Evolutionary conservation across 2,888 invertebrate species (phyloP).

Genomic region (Leuctra nigra): DNA sequence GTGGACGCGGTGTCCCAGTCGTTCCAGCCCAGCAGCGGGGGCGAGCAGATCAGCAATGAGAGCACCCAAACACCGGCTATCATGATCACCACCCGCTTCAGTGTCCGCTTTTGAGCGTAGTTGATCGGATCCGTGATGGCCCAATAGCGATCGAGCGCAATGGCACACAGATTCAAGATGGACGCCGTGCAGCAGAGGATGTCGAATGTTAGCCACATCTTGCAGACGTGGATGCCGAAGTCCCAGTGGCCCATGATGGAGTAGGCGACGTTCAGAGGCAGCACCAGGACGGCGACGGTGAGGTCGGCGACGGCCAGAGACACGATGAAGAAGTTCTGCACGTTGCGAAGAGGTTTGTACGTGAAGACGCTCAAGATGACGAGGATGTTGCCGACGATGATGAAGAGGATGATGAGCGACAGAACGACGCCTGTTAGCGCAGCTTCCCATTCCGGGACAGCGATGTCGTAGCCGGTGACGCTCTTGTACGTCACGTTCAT

Average conservation of each 20-base stretch:
- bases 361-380: slow-evolving; percentile 95
- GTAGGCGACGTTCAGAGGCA: slow-evolving; percentile 91
- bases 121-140: slow-evolving; percentile 93
- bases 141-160: slow-evolving; percentile 91
- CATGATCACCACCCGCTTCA: slow-evolving; percentile 77
- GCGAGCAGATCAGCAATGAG: slow-evolving; percentile 80
- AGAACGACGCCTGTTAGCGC: slow-evolving; percentile 72
- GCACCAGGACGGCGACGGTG: slow-evolving; percentile 81
- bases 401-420: slow-evolving; percentile 77
- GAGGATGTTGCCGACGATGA: slow-evolving; percentile 85
- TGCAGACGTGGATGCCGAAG: slow-evolving; percentile 86
- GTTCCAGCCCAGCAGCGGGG: slow-evolving; percentile 88
- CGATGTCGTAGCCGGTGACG: slow-evolving; percentile 63
- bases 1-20: slow-evolving; percentile 83
- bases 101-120: slow-evolving; percentile 85
- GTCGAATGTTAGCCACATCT: slow-evolving; percentile 94
- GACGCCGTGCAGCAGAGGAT: slow-evolving; percentile 95
- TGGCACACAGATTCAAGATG: slow-evolving; percentile 87
- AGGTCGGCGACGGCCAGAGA: slow-evolving; percentile 91
- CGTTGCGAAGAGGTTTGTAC: slow-evolving; percentile 84
- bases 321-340: slow-evolving; percentile 95
- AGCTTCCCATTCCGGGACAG: slow-evolving; percentile 80
- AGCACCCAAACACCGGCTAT: slow-evolving; percentile 83
- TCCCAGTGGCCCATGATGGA: slow-evolving; percentile 87
- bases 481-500: too few relatives aligned